Percentiles rank a stretch among this genome's conserved stretches.
These are phyloP conservation scores for Diadophis punctatus DNA, from an alignment of 2,113 vertebrate genomes.

Conservation along the genomic window DNA sequence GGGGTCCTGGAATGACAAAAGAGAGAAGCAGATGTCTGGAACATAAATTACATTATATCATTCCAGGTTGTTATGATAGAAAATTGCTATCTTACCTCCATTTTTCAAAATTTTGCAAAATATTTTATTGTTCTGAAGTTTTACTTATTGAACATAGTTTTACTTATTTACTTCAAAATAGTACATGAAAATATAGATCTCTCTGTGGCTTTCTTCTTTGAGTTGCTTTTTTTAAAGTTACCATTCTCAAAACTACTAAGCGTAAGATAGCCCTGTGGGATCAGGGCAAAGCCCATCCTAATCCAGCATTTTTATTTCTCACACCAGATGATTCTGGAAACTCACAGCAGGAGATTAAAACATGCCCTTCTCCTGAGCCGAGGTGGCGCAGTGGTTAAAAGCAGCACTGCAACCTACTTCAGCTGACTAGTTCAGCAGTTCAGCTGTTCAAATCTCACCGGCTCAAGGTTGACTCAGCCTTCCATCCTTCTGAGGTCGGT, in stretches of 20 bases:
- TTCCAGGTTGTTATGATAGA: neutral
- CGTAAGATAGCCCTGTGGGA: neutral
- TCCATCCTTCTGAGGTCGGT: no score
- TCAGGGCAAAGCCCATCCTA: neutral
- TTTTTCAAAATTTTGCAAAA: neutral
- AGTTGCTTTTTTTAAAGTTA: neutral
- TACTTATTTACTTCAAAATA: neutral
- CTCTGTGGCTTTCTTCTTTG: neutral
- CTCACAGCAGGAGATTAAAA: neutral
- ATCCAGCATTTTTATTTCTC: neutral
- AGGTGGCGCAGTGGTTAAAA: no score
- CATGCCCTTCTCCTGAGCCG: neutral
- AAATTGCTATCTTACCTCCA: neutral
- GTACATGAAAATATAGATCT: neutral
- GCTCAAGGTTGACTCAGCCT: no score
- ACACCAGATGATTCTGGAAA: neutral
- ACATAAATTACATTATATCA: neutral
- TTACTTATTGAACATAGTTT: neutral
- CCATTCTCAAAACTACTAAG: neutral
- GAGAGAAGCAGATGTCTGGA: slow-evolving; percentile 11
- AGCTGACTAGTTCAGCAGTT: no score
- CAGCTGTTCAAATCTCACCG: no score
- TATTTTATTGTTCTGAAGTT: neutral
- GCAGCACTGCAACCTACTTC: no score
- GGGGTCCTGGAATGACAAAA: slow-evolving; percentile 9